These are phyloP conservation scores for Allophyes oxyacanthae DNA, from an alignment of 2,888 invertebrate species.

Conservation along the genomic window DNA sequence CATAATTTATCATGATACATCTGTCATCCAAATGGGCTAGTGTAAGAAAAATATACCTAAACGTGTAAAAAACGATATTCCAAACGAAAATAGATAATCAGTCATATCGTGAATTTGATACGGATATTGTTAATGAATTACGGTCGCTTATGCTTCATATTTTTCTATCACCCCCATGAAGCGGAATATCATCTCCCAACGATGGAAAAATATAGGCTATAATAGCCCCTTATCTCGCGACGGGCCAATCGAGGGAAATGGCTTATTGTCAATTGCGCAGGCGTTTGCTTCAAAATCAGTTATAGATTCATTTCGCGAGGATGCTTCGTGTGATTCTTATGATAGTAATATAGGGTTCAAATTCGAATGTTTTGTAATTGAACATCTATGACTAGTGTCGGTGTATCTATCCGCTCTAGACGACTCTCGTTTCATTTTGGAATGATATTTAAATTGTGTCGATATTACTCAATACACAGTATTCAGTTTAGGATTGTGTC, in stretches of 20 bases:
- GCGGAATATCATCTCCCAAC: constrained; percentile 26
- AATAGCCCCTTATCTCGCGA: constrained; percentile 41
- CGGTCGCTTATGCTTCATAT: constrained; percentile 26
- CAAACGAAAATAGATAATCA: constrained; percentile 10
- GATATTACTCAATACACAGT: too few species aligned
- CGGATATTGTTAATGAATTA: constrained; percentile 46
- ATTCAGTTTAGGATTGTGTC: too few species aligned
- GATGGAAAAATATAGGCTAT: constrained; percentile 38
- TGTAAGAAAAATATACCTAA: background rate
- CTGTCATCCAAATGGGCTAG: background rate
- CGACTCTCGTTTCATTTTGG: too few species aligned
- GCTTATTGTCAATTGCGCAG: constrained; percentile 41
- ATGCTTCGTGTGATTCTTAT: constrained; percentile 15
- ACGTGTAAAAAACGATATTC: background rate
- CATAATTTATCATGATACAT: too few species aligned
- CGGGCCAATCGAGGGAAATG: constrained; percentile 26
- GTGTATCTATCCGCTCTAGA: too few species aligned
- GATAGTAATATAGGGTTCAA: background rate
- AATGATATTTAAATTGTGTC: too few species aligned
- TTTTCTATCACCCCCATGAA: constrained; percentile 40
- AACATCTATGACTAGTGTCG: background rate
- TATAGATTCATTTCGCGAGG: constrained; percentile 10
- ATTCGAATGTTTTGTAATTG: constrained; percentile 12
- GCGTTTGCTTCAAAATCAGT: constrained; percentile 33
- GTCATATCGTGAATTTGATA: constrained; percentile 15